phyloP scores from a whole-genome alignment of 2,113 vertebrate species.

The Gallinago jamesoni region DNA sequence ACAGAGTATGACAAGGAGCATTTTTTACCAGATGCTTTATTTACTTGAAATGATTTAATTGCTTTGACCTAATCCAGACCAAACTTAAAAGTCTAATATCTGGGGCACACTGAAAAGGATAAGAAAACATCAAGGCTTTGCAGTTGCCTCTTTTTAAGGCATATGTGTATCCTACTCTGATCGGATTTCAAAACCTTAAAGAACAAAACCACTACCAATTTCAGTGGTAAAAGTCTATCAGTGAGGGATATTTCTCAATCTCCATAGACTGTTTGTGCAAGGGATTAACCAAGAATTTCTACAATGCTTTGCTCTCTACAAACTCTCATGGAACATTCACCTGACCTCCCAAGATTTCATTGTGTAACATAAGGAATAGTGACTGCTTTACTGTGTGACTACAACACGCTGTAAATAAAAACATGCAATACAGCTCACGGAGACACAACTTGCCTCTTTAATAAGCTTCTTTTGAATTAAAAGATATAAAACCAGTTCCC shows the following conservation, averaged over 20 bases:
- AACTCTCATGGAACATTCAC: neutral
- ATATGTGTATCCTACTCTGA: neutral
- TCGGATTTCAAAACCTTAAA: neutral
- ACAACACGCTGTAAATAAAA: neutral
- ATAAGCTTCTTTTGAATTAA: neutral
- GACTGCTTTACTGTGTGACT: neutral
- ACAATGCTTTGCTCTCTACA: neutral
- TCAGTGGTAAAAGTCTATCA: neutral
- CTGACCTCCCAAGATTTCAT: neutral
- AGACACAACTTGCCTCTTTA: neutral
- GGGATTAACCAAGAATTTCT: neutral
- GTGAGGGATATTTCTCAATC: neutral
- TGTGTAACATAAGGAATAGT: neutral
- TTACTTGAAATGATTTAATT: slow-evolving; percentile 46
- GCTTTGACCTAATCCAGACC: slow-evolving; percentile 29
- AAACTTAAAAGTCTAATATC: neutral
- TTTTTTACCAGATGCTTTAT: slow-evolving; percentile 38
- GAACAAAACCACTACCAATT: neutral
- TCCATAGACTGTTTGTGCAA: neutral
- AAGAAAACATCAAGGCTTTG: neutral
- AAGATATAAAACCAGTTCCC: neutral
- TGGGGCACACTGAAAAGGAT: neutral
- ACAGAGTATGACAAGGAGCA: slow-evolving; percentile 1
- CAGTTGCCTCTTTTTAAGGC: neutral
- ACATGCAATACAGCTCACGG: neutral